Conservation (phyloP, 1,140 invertebrate species). For the Hyphantria cunea region DNA sequence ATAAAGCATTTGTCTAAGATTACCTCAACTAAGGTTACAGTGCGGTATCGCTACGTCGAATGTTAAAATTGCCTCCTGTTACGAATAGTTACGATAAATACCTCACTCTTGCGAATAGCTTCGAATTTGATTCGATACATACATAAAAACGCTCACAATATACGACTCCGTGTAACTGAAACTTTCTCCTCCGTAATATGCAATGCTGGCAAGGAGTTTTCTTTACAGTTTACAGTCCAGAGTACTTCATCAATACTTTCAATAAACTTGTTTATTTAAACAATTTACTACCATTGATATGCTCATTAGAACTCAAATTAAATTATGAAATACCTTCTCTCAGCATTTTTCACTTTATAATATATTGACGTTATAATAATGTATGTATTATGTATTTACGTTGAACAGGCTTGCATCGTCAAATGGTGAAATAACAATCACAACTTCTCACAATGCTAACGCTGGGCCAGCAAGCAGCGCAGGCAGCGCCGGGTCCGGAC, state of each 20-base stretch:
- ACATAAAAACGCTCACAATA: background rate
- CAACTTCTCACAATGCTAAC: constrained; percentile 86
- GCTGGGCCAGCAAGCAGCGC: constrained; percentile 82
- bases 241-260: too few relatives aligned
- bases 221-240: too few relatives aligned
- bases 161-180: too few relatives aligned
- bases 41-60: constrained; percentile 19
- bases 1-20: constrained; percentile 27
- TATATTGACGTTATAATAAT: too few relatives aligned
- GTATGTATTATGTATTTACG: background rate
- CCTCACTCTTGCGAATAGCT: background rate
- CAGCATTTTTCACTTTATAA: too few relatives aligned
- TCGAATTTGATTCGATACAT: constrained; percentile 7
- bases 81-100: background rate
- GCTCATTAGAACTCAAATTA: too few relatives aligned
- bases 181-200: constrained; percentile 4
- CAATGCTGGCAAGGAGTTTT: too few relatives aligned
- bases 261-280: too few relatives aligned
- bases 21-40: constrained; percentile 18
- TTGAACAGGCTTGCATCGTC: constrained; percentile 84
- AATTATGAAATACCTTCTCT: too few relatives aligned
- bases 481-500: constrained; percentile 80
- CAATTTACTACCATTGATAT: too few relatives aligned
- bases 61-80: background rate
- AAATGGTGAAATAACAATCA: constrained; percentile 91